Evolutionary conservation across 2,113 vertebrate species (phyloP).

Genomic region (Bostrychus sinensis): DNA sequence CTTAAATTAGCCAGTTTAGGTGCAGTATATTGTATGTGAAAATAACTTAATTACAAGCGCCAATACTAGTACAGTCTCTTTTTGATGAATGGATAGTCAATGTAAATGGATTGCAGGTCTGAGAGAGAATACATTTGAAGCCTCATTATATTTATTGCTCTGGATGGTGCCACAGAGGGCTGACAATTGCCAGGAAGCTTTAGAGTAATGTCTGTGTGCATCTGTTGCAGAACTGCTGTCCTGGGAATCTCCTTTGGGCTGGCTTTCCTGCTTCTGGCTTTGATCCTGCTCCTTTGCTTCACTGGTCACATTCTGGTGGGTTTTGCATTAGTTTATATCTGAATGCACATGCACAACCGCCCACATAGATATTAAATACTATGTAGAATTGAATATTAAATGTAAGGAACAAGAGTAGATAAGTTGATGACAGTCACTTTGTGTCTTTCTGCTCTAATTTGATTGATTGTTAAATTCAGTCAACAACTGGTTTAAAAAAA

Average conservation of each 20-base stretch:
- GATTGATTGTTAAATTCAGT: neutral
- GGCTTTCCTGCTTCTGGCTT: constrained; percentile 86
- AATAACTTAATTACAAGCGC: neutral
- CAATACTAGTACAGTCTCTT: neutral
- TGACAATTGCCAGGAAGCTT: constrained; percentile 5
- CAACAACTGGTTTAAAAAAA: too few species aligned
- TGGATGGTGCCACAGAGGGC: constrained; percentile 13
- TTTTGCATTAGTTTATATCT: constrained; percentile 49
- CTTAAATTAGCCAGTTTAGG: constrained; percentile 31
- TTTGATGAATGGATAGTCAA: constrained; percentile 14
- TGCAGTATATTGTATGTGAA: constrained; percentile 5
- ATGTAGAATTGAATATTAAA: neutral
- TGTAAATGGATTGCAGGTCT: constrained; percentile 22
- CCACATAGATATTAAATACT: neutral
- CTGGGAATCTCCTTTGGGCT: constrained; percentile 93
- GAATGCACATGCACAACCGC: neutral
- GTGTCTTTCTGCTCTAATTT: neutral
- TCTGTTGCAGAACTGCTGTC: constrained; percentile 85
- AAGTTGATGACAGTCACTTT: neutral
- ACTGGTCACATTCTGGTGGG: constrained; percentile 93
- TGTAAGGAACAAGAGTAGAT: neutral
- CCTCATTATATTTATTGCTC: constrained; percentile 29
- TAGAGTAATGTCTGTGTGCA: constrained; percentile 32
- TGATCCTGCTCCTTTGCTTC: constrained; percentile 93
- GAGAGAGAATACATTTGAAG: constrained; percentile 32